Evolutionary conservation across 1,140 invertebrate species (phyloP), one percentile per base, ranked within the genome.

Genomic region (Magallana gigas): DNA sequence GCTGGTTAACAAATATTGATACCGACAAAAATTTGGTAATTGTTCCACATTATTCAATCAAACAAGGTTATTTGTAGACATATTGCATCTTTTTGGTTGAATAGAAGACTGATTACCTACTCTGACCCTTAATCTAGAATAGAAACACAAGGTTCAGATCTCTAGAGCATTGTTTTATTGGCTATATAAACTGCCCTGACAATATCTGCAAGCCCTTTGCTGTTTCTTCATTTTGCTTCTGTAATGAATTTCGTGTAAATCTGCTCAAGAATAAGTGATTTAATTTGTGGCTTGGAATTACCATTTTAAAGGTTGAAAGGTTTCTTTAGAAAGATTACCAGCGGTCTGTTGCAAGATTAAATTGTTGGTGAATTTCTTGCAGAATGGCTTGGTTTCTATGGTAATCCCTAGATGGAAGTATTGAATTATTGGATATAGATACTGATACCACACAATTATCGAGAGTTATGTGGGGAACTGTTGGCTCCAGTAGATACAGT

Each of bases 321-420:
- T 76, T 76, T 76, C 68, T 12, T 48, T 23, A 5, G 11, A 76
- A 76, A 76, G 68, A 18, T 76, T 76, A 29, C 11, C 23, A 76
- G 23, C 8, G 36, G 68, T 11, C 64, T 71, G 23, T 64, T 64
- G 14, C 18, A 64, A 29, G 68, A 76, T 76, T 76, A 76, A 76
- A 76, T 76, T 36, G 68, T 29, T 12, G 1, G 23, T 12, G 68
- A 36, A 76, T 36, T 76, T 76, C 23, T 29, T 9, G 23, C 68
- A 76, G 68, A 76, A 76, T 36, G 68, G 68, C 68, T 76, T 76
- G 68, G 68, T 76, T 76, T 76, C 68, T 76, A 76, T 76, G 68
- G 68, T 36, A 76, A 76, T 76, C 68, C 68, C 68, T 29, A 76
- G 23, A 76, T 76, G 36, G 68, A 23, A 76, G 68, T 76, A 76